A percentile compares a stretch with the other conserved stretches of the same genome.
Evolutionary conservation across 2,888 invertebrate genomes (phyloP).

Genomic region (Cancer borealis): DNA sequence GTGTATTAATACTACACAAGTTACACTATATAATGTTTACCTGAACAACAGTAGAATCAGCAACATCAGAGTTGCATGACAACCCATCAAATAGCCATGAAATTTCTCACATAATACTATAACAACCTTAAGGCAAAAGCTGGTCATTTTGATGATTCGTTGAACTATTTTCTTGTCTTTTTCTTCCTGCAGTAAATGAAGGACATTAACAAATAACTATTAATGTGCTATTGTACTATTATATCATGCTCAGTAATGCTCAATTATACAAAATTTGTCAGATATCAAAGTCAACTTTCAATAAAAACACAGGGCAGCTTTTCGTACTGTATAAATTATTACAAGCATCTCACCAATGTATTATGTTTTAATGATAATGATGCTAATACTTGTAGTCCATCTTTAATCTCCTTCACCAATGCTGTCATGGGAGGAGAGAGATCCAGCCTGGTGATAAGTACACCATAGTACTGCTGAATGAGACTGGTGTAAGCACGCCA

Average conservation of each 20-base stretch:
- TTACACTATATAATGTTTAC: neutral
- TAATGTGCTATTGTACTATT: neutral
- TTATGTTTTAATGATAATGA: slow-evolving; percentile 50
- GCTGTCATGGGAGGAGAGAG: slow-evolving; percentile 48
- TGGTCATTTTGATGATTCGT: slow-evolving; percentile 82
- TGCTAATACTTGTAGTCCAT: slow-evolving; percentile 42
- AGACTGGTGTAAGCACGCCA: slow-evolving; percentile 64
- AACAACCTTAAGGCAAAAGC: slow-evolving; percentile 82
- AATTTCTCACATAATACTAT: slow-evolving; percentile 80
- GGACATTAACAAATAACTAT: neutral
- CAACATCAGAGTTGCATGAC: slow-evolving; percentile 15
- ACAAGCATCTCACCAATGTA: slow-evolving; percentile 22
- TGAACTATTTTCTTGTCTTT: slow-evolving; percentile 81
- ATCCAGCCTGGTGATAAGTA: slow-evolving; percentile 47
- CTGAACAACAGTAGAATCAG: neutral
- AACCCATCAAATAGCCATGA: slow-evolving; percentile 71
- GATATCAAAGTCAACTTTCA: neutral
- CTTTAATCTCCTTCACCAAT: slow-evolving; percentile 52
- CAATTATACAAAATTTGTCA: neutral
- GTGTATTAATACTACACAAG: neutral
- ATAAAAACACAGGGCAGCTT: neutral
- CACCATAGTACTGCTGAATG: slow-evolving; percentile 54
- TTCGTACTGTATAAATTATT: neutral
- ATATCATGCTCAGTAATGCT: no score
- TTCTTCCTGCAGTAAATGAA: slow-evolving; percentile 78